Percentiles rank a stretch among this genome's conserved stretches.
phyloP scores from a whole-genome alignment of 2,113 vertebrate genomes.

The Muntiacus muntjak region DNA sequence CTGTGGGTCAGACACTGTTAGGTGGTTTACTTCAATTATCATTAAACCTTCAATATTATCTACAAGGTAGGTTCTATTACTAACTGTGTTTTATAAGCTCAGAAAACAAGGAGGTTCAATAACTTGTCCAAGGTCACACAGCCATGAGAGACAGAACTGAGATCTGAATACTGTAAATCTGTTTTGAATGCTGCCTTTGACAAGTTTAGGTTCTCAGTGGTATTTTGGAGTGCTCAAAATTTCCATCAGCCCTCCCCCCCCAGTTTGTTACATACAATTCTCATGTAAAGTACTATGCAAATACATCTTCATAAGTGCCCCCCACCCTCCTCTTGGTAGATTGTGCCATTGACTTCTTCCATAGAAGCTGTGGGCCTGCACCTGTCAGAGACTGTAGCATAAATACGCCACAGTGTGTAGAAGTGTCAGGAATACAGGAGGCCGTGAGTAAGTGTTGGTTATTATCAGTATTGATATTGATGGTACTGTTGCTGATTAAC shows the following conservation, averaged over 20 bases:
- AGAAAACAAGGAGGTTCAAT: slow-evolving; percentile 16
- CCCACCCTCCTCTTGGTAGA: not conserved
- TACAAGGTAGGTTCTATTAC: not conserved
- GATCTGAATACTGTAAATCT: slow-evolving; percentile 14
- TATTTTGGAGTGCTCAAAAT: not conserved
- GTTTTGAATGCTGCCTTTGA: not conserved
- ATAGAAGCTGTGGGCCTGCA: not conserved
- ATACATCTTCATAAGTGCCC: not conserved
- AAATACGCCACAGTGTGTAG: not conserved
- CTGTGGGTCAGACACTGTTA: not conserved
- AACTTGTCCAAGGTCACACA: not conserved
- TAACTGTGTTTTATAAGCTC: not conserved
- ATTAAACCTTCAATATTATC: slow-evolving; percentile 1
- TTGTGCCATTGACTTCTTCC: not conserved
- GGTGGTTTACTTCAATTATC: not conserved
- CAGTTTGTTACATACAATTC: not conserved
- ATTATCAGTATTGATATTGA: not conserved
- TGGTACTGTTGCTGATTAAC: not conserved
- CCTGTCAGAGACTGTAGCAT: not conserved
- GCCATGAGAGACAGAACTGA: not conserved
- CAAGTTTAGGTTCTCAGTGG: not conserved
- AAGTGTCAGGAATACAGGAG: not conserved
- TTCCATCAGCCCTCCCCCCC: not conserved
- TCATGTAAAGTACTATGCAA: not conserved
- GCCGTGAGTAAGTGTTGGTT: not conserved